phyloP scores from a whole-genome alignment of 37 sponge, comb jelly and placozoan genomes.

The Ephydatia muelleri region DNA sequence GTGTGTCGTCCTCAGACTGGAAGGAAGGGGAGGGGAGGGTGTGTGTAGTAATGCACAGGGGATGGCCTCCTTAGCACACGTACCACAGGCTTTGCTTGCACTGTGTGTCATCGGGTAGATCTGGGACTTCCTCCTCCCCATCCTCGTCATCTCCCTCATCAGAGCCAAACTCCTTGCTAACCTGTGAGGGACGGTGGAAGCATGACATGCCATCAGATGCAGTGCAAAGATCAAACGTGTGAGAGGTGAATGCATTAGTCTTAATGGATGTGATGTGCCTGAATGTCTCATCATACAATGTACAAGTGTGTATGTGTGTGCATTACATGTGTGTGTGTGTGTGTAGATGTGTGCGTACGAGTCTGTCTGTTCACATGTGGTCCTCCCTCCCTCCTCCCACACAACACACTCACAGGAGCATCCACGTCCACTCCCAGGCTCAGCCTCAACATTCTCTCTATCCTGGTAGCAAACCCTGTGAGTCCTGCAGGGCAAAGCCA shows the following conservation, averaged over 20 bases:
- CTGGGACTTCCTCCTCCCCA: not conserved
- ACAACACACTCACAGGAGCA: conserved; percentile 47
- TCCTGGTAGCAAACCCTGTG: conserved; percentile 89
- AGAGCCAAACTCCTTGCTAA: not conserved
- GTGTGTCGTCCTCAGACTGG: conserved; percentile 10
- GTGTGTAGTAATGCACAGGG: conserved; percentile 38
- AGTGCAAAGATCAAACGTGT: no score
- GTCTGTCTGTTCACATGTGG: not conserved
- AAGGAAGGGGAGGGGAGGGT: conserved; percentile 26
- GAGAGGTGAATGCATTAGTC: no score
- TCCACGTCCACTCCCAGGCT: conserved; percentile 79
- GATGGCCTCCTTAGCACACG: not conserved
- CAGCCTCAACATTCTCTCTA: conserved; percentile 90
- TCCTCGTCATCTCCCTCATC: conserved; percentile 1
- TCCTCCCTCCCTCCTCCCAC: no score
- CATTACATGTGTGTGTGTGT: no score
- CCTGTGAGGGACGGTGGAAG: not conserved
- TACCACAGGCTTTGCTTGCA: conserved; percentile 8
- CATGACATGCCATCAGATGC: not conserved
- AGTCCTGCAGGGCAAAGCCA: conserved; percentile 88
- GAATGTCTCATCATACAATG: no score
- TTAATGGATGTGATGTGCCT: no score
- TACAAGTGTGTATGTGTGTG: no score
- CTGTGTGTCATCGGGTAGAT: not conserved
- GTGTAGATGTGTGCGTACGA: not conserved